A percentile compares a stretch with the other conserved stretches of the same genome.
phyloP scores from a whole-genome alignment of 2,113 vertebrate species.

The Glaucomys volans region DNA sequence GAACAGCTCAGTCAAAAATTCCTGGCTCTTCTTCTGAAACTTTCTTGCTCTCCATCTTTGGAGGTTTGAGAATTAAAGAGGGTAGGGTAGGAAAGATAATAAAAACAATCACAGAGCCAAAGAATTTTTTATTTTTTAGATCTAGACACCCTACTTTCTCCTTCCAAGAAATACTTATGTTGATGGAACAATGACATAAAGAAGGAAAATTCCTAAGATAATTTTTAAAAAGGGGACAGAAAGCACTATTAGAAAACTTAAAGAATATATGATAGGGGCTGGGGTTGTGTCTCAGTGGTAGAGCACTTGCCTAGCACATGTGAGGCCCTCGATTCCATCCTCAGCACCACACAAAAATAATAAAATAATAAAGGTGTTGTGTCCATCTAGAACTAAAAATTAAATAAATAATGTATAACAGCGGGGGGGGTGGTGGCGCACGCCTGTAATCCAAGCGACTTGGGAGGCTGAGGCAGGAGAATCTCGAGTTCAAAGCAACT shows the following conservation, averaged over 20 bases:
- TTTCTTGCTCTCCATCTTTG: neutral
- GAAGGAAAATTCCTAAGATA: neutral
- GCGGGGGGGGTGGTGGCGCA: too few relatives aligned
- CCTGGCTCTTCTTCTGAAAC: neutral
- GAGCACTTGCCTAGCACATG: too few relatives aligned
- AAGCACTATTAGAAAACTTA: neutral
- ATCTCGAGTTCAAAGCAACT: too few relatives aligned
- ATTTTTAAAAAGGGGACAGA: neutral
- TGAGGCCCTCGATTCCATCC: too few relatives aligned
- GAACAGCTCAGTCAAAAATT: neutral
- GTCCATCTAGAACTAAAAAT: too few relatives aligned
- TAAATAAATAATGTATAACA: too few relatives aligned
- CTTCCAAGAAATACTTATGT: neutral
- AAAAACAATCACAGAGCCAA: neutral
- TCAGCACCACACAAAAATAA: too few relatives aligned
- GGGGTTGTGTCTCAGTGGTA: too few relatives aligned
- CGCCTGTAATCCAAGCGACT: too few relatives aligned
- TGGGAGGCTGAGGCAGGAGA: too few relatives aligned
- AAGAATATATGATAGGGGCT: neutral
- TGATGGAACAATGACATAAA: neutral
- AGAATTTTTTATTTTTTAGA: neutral
- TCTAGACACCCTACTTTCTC: neutral
- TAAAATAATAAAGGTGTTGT: too few relatives aligned
- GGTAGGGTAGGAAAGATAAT: neutral
- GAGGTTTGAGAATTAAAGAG: neutral